Conservation (phyloP, 2,797 vertebrate genomes). For the Epinephelus coioides region DNA sequence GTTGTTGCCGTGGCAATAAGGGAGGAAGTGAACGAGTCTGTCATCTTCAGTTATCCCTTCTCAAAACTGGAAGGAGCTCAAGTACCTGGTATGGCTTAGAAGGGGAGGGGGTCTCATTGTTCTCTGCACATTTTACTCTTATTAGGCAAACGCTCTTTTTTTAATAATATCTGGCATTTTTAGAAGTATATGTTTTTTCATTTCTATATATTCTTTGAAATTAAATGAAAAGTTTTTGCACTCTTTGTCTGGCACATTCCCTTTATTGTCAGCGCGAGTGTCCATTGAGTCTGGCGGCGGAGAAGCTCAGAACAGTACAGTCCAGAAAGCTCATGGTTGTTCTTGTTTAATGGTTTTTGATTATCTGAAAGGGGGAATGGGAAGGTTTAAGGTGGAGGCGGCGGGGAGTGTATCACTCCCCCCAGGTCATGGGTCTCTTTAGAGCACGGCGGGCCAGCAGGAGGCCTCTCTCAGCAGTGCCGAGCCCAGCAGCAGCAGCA, state of each 20-base stretch:
- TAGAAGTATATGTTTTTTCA: slow-evolving; percentile 74
- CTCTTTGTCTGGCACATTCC: slow-evolving; percentile 78
- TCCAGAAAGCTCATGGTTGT: slow-evolving; percentile 79
- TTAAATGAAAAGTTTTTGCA: slow-evolving; percentile 75
- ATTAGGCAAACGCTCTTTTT: slow-evolving; percentile 75
- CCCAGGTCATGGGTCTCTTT: slow-evolving; percentile 74
- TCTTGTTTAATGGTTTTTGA: slow-evolving; percentile 70
- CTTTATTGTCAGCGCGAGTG: slow-evolving; percentile 72
- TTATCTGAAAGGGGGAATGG: slow-evolving; percentile 54
- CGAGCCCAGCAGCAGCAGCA: slow-evolving; percentile 75
- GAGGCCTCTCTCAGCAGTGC: slow-evolving; percentile 79
- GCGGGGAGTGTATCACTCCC: slow-evolving; percentile 50
- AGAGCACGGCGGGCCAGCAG: slow-evolving; percentile 76
- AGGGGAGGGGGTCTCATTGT: slow-evolving; percentile 78
- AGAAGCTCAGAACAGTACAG: slow-evolving; percentile 75
- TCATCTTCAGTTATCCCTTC: slow-evolving; percentile 80
- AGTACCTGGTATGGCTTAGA: slow-evolving; percentile 93
- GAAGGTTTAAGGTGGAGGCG: slow-evolving; percentile 44
- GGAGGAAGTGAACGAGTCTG: slow-evolving; percentile 80
- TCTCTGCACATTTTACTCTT: slow-evolving; percentile 77
- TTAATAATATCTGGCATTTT: slow-evolving; percentile 76
- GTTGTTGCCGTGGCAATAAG: slow-evolving; percentile 83
- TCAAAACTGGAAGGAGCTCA: slow-evolving; percentile 77
- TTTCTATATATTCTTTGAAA: slow-evolving; percentile 82
- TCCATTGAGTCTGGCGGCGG: slow-evolving; percentile 68